phyloP scores from a whole-genome alignment of 2,888 invertebrate genomes.

The Metallyticus violacea region DNA sequence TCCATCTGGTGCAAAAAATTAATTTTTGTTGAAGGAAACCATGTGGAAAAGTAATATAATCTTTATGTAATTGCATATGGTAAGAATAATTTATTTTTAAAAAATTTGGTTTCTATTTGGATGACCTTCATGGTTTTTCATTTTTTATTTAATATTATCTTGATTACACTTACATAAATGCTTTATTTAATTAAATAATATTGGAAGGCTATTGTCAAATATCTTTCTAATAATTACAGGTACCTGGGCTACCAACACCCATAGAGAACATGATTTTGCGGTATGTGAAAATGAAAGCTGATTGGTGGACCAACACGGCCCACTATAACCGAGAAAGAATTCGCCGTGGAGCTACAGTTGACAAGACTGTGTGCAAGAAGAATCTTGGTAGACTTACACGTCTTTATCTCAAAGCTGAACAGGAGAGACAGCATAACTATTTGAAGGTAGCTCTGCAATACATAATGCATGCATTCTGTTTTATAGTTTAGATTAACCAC shows the following conservation, averaged over 20 bases:
- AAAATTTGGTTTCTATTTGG: neutral
- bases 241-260: slow-evolving; percentile 96
- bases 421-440: slow-evolving; percentile 98
- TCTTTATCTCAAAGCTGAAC: slow-evolving; percentile 94
- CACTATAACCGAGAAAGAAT: slow-evolving; percentile 99
- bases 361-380: slow-evolving; percentile 99
- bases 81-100: too few species aligned
- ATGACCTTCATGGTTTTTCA: too few species aligned
- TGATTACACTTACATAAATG: neutral
- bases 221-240: slow-evolving; percentile 49
- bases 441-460: slow-evolving; percentile 78
- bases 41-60: too few species aligned
- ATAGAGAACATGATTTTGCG: slow-evolving; percentile 99
- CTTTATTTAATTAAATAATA: neutral
- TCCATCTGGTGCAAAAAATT: too few species aligned
- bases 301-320: slow-evolving; percentile 99
- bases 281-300: slow-evolving; percentile 99
- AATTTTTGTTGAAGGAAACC: too few species aligned
- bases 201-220: neutral
- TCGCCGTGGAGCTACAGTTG: slow-evolving; percentile 98
- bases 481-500: too few species aligned
- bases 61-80: too few species aligned
- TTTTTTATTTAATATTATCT: too few species aligned
- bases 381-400: slow-evolving; percentile 97
- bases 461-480: too few species aligned